A percentile compares a stretch with the other conserved stretches of the same genome.
Conservation (phyloP, 2,113 vertebrate species). For the Epinephelus moara region DNA sequence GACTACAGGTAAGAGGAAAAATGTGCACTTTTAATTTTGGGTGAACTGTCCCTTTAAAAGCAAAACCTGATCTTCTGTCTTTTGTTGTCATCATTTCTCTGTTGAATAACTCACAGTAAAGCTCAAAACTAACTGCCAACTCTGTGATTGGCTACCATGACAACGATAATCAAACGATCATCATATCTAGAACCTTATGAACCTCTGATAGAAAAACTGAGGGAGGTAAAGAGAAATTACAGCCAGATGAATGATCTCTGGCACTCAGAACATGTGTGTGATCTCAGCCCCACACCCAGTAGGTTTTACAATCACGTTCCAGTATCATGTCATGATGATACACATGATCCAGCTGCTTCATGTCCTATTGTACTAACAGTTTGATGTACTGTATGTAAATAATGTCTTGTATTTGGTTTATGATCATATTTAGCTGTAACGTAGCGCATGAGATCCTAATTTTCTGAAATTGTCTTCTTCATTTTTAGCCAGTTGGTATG, state of each 20-base stretch:
- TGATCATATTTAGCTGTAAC: neutral
- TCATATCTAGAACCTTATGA: neutral
- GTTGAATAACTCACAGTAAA: neutral
- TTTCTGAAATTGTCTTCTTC: neutral
- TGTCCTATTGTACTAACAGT: neutral
- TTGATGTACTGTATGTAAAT: neutral
- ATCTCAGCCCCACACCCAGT: neutral
- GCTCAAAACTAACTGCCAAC: neutral
- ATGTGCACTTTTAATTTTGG: too few relatives aligned
- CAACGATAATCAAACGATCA: neutral
- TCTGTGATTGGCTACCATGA: neutral
- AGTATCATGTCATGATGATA: neutral
- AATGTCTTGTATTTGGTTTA: neutral
- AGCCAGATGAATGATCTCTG: conserved; percentile 10
- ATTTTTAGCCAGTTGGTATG: too few relatives aligned
- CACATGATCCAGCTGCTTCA: neutral
- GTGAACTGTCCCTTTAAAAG: too few relatives aligned
- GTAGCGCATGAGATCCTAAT: neutral
- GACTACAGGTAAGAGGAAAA: too few relatives aligned
- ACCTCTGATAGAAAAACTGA: neutral
- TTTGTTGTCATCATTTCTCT: neutral
- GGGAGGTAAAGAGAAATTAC: neutral
- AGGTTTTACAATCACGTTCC: neutral
- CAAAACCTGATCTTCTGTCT: neutral
- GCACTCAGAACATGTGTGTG: neutral